These are phyloP conservation scores for Kryptopterus vitreolus DNA, from an alignment of 2,797 vertebrate genomes.

Conservation along the genomic window DNA sequence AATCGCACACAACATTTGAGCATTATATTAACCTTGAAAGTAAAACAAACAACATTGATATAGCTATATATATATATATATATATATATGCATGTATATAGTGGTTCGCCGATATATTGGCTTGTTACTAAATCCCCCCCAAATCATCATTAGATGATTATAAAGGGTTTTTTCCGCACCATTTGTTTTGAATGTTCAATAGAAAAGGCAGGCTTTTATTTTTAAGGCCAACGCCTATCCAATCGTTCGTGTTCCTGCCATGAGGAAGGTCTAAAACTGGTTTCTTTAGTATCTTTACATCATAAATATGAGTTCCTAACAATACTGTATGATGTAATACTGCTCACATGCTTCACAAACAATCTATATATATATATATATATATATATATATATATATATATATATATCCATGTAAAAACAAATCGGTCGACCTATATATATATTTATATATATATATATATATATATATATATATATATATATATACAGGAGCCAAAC, in stretches of 20 bases:
- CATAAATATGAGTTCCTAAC: too few species aligned
- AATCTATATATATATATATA: background rate
- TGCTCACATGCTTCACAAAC: background rate
- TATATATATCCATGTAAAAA: background rate
- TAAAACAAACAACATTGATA: slow-evolving; percentile 34
- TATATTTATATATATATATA: too few species aligned
- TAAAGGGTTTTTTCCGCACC: too few species aligned
- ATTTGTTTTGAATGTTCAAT: too few species aligned
- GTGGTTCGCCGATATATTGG: slow-evolving; percentile 6
- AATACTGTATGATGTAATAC: background rate
- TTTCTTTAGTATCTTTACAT: too few species aligned
- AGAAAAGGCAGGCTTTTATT: too few species aligned
- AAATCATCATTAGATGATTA: background rate
- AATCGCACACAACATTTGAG: slow-evolving; percentile 73
- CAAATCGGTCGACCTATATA: background rate
- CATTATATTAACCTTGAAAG: slow-evolving; percentile 69
- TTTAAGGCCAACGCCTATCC: too few species aligned
- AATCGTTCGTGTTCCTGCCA: too few species aligned
- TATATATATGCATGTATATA: background rate
- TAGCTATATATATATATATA: background rate
- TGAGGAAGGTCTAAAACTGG: too few species aligned
- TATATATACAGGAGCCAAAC: slow-evolving; percentile 10
- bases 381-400: too few species aligned
- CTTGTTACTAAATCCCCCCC: too few species aligned
- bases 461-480: background rate